These are phyloP conservation scores for Odontesthes bonariensis DNA, from an alignment of 2,113 vertebrate species.

Conservation along the genomic window DNA sequence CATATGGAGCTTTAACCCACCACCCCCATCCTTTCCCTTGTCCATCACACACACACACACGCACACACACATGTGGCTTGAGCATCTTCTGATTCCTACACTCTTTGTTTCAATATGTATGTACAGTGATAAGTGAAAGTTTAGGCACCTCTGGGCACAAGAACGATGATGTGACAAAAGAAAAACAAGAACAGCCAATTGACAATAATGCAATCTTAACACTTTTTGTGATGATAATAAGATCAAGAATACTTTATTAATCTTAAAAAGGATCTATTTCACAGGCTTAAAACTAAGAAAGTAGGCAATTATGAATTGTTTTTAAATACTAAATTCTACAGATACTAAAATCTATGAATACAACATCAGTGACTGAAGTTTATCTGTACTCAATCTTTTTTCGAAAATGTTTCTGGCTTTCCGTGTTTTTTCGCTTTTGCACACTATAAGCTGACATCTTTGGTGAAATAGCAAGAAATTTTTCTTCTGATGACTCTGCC, in stretches of 20 bases:
- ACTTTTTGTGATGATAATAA: too few species aligned
- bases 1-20: conserved; percentile 78
- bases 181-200: not conserved
- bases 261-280: not conserved
- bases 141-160: not conserved
- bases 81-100: conserved; percentile 63
- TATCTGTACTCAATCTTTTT: too few species aligned
- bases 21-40: conserved; percentile 20
- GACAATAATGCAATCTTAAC: not conserved
- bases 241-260: too few species aligned
- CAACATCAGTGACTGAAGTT: not conserved
- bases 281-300: not conserved
- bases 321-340: too few species aligned
- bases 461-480: not conserved
- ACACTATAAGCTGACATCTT: not conserved
- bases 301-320: not conserved
- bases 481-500: not conserved
- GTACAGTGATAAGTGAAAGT: not conserved
- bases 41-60: conserved; percentile 32
- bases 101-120: conserved; percentile 61
- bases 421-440: not conserved
- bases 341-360: too few species aligned
- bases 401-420: not conserved
- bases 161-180: not conserved
- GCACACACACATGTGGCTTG: conserved; percentile 28